Evolutionary conservation across 2,113 vertebrate species (phyloP).

Genomic region (Hiodon tergisus): DNA sequence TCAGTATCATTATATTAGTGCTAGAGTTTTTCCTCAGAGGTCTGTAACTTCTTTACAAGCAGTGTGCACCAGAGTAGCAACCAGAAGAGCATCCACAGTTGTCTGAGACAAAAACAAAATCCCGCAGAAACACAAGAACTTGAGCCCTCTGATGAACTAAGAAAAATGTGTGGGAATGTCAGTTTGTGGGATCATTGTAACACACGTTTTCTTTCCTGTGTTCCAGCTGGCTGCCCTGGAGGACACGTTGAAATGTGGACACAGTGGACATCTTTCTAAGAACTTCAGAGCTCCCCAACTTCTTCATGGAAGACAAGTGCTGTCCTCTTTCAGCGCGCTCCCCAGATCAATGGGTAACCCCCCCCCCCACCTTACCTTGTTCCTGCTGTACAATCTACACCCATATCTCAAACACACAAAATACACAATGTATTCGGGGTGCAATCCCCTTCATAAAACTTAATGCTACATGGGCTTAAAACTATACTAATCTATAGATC

Average conservation of each 20-base stretch:
- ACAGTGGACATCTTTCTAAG: slow-evolving; percentile 34
- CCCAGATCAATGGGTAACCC: slow-evolving; percentile 6
- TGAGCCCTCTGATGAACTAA: background rate
- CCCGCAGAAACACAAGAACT: background rate
- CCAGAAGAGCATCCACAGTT: no score
- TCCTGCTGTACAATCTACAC: background rate
- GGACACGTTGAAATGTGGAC: slow-evolving; percentile 39
- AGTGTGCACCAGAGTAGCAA: no score
- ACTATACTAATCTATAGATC: no score
- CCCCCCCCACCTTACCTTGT: background rate
- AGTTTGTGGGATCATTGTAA: background rate
- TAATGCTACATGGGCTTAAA: no score
- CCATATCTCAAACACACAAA: background rate
- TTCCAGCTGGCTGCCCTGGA: slow-evolving; percentile 42
- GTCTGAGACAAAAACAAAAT: no score
- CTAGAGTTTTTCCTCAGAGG: no score
- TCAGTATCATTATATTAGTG: no score
- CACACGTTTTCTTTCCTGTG: background rate
- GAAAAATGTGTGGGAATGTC: background rate
- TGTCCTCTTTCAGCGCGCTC: slow-evolving; percentile 35
- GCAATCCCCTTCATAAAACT: no score
- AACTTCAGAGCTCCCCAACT: slow-evolving; percentile 44
- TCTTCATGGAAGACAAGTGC: slow-evolving; percentile 37
- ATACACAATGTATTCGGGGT: no score
- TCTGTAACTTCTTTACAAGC: no score